phyloP scores from a whole-genome alignment of 2,888 invertebrate genomes.

The Cheilosia pagana region DNA sequence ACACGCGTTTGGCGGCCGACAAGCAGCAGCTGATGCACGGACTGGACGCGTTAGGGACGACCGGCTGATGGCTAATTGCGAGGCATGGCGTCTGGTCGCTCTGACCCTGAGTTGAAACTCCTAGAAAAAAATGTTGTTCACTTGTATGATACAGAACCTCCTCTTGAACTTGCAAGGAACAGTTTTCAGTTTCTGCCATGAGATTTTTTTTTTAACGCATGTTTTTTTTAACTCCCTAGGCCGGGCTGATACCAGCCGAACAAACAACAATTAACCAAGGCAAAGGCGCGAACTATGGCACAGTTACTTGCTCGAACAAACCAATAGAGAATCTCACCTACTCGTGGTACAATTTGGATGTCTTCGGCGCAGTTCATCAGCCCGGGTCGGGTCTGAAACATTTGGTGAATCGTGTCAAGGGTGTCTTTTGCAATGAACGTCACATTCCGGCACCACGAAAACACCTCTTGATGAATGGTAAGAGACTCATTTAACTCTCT shows the following conservation, averaged over 20 bases:
- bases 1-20: too few relatives aligned
- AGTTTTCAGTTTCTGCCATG: not conserved
- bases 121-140: too few relatives aligned
- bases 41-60: too few relatives aligned
- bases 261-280: conserved; percentile 79
- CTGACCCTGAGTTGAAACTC: too few relatives aligned
- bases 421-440: conserved; percentile 80
- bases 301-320: conserved; percentile 72
- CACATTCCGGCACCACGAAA: conserved; percentile 85
- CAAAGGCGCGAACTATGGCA: conserved; percentile 80
- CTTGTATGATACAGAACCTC: too few relatives aligned
- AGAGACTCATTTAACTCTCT: conserved; percentile 35
- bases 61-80: too few relatives aligned
- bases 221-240: conserved; percentile 5
- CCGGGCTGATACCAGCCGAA: conserved; percentile 66
- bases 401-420: conserved; percentile 84
- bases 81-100: too few relatives aligned
- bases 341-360: conserved; percentile 92
- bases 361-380: conserved; percentile 87
- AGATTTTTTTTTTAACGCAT: too few relatives aligned
- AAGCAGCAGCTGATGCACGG: too few relatives aligned
- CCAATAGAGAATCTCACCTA: conserved; percentile 86
- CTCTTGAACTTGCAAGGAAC: too few relatives aligned
- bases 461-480: conserved; percentile 91
- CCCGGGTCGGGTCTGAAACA: conserved; percentile 81